Evolutionary conservation across 2,113 vertebrate genomes (phyloP).

Genomic region (Heliornis fulica): DNA sequence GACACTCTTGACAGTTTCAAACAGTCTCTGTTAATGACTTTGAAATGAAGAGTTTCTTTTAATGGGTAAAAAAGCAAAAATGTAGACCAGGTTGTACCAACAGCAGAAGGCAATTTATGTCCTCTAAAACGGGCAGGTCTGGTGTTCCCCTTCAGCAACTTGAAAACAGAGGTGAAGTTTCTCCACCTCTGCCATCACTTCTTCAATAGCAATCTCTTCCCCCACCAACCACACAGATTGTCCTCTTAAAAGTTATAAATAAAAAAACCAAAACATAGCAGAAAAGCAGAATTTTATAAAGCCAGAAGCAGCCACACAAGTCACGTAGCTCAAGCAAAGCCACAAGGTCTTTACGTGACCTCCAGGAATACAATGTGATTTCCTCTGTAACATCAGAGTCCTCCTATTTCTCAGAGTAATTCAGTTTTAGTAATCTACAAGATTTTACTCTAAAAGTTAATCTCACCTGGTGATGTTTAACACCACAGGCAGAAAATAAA

Average conservation of each 20-base stretch:
- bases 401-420: not conserved
- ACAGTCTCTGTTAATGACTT: not conserved
- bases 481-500: not conserved
- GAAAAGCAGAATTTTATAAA: not conserved
- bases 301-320: not conserved
- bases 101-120: accelerated
- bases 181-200: no score
- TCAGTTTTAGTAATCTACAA: not conserved
- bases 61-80: not conserved
- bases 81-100: not conserved
- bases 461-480: no score
- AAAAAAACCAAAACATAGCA: not conserved
- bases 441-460: not conserved
- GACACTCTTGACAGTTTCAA: not conserved
- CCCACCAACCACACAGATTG: not conserved
- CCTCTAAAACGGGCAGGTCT: not conserved
- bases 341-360: not conserved
- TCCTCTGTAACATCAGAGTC: not conserved
- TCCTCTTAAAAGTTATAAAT: not conserved
- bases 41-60: not conserved
- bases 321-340: not conserved
- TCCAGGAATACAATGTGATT: accelerated
- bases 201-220: not conserved
- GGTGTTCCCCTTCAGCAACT: no score
- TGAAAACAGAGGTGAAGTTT: no score